These are phyloP conservation scores for Anarsia innoxiella DNA, from an alignment of 2,888 invertebrate genomes.

Conservation along the genomic window DNA sequence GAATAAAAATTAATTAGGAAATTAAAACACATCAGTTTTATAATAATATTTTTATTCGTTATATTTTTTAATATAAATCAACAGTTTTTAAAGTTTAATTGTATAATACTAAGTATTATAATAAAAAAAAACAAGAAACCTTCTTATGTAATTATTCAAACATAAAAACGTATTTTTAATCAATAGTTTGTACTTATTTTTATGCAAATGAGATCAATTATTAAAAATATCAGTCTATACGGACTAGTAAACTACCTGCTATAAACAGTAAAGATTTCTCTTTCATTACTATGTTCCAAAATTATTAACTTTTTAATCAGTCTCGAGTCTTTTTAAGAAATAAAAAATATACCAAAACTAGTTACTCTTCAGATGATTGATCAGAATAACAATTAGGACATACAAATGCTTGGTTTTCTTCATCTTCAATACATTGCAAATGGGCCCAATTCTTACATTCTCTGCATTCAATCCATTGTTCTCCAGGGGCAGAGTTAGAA, in stretches of 20 bases:
- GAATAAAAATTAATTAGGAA: conserved; percentile 8
- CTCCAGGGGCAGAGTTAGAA: conserved; percentile 10
- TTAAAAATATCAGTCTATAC: too few relatives aligned
- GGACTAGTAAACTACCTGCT: conserved; percentile 1
- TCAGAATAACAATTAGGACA: conserved; percentile 10
- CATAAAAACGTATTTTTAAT: background rate
- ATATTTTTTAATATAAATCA: too few relatives aligned
- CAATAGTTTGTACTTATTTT: conserved; percentile 4
- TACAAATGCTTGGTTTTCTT: conserved; percentile 4
- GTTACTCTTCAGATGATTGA: background rate
- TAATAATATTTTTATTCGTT: conserved; percentile 4
- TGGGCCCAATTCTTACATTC: conserved; percentile 10
- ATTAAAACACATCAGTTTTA: conserved; percentile 3
- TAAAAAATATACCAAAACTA: background rate
- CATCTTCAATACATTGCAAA: conserved; percentile 7
- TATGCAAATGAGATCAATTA: too few relatives aligned
- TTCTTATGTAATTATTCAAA: background rate
- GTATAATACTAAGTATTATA: background rate
- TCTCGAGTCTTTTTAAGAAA: background rate
- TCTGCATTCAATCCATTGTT: conserved; percentile 10
- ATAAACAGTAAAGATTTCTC: conserved; percentile 4
- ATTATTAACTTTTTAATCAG: conserved; percentile 2
- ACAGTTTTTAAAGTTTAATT: background rate
- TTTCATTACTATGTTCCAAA: background rate
- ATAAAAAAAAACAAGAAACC: background rate